Percentiles rank a stretch among this genome's conserved stretches.
Evolutionary conservation across 2,797 vertebrate genomes (phyloP).

Genomic region (Mycteria americana): DNA sequence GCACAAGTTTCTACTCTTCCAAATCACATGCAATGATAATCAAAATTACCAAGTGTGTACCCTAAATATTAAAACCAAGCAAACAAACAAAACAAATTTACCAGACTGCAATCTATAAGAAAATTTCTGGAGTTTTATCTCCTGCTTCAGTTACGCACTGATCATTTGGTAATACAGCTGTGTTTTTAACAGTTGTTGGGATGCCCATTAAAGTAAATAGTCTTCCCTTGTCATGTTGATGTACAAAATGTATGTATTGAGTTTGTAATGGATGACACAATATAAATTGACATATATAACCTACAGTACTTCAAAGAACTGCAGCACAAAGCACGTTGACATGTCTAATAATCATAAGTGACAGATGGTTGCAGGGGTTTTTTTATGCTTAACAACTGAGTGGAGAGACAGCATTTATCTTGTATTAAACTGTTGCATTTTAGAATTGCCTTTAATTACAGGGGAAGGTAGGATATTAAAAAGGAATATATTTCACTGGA

Average conservation of each 20-base stretch:
- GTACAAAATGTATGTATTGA: neutral
- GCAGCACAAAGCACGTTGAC: neutral
- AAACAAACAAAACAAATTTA: neutral
- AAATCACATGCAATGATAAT: neutral
- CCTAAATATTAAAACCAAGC: neutral
- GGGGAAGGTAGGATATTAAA: neutral
- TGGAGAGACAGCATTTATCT: neutral
- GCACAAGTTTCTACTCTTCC: neutral
- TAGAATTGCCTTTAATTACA: neutral
- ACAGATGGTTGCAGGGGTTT: neutral
- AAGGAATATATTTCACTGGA: neutral
- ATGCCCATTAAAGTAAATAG: neutral
- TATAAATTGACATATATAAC: neutral
- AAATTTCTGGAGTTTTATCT: neutral
- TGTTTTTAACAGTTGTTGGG: neutral
- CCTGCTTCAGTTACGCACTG: neutral
- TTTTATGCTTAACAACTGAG: neutral
- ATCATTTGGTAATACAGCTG: neutral
- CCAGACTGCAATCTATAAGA: neutral
- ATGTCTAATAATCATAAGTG: conserved; percentile 1
- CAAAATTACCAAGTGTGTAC: neutral
- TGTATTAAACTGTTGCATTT: neutral
- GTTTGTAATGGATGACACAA: neutral
- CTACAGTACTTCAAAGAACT: neutral
- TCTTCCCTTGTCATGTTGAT: neutral